These are phyloP conservation scores for Melanotaenia parkinsoni DNA, from an alignment of 2,797 vertebrate genomes.

Conservation along the genomic window DNA sequence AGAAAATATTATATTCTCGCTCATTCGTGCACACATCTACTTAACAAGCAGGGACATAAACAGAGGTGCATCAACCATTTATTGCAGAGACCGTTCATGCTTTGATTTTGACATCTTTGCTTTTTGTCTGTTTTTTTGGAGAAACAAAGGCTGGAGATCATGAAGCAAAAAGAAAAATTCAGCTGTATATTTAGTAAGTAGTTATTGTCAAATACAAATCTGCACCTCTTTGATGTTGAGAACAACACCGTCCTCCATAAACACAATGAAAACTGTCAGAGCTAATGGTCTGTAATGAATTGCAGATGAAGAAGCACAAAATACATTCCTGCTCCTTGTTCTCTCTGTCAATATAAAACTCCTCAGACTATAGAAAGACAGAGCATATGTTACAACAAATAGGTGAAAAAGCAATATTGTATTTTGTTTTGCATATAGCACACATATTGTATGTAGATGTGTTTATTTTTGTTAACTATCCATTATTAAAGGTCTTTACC, in stretches of 20 bases:
- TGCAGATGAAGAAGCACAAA: slow-evolving; percentile 39
- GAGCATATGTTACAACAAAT: neutral
- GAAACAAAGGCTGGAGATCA: slow-evolving; percentile 22
- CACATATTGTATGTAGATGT: neutral
- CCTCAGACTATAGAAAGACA: slow-evolving; percentile 24
- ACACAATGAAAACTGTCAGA: slow-evolving; percentile 37
- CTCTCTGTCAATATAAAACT: slow-evolving; percentile 31
- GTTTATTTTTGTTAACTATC: neutral
- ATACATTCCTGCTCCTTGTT: slow-evolving; percentile 34
- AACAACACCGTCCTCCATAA: slow-evolving; percentile 22
- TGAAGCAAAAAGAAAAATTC: slow-evolving; percentile 30
- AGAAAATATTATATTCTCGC: slow-evolving; percentile 12
- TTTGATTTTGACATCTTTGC: slow-evolving; percentile 36
- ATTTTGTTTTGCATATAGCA: neutral
- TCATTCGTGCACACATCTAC: neutral
- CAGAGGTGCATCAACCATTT: slow-evolving; percentile 30
- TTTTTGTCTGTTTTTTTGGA: slow-evolving; percentile 15
- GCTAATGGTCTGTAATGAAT: slow-evolving; percentile 66
- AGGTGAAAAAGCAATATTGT: neutral
- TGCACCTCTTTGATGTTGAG: slow-evolving; percentile 52
- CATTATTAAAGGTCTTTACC: neutral
- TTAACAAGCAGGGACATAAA: slow-evolving; percentile 18
- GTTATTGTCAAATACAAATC: slow-evolving; percentile 44
- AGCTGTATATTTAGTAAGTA: slow-evolving; percentile 29
- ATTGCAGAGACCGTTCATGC: slow-evolving; percentile 27